Conservation (phyloP, 2,113 vertebrate species). For the Picathartes gymnocephalus region DNA sequence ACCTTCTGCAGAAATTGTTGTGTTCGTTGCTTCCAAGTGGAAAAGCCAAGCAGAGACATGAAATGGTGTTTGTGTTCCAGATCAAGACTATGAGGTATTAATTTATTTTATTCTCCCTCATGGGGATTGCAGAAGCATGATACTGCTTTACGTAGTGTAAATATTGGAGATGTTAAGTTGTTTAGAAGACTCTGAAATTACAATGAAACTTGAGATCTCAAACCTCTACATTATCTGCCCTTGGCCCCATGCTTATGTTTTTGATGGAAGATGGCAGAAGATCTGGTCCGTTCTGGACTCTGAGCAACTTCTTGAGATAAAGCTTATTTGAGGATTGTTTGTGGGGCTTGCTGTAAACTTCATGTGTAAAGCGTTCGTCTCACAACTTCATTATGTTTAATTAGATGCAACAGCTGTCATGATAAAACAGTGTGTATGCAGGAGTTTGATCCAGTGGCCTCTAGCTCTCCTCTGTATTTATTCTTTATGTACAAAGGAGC, state of each 20-base stretch:
- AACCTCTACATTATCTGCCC: neutral
- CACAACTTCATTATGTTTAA: neutral
- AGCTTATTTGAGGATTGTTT: neutral
- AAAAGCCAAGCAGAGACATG: neutral
- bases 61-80: neutral
- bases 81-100: neutral
- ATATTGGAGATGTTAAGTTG: neutral
- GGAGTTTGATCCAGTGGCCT: neutral
- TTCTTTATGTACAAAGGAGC: neutral
- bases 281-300: neutral
- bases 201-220: neutral
- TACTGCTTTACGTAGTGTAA: neutral
- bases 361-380: neutral
- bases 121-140: neutral
- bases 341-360: neutral
- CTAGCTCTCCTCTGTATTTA: neutral
- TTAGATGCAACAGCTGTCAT: constrained; percentile 17
- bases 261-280: neutral
- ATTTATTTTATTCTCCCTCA: neutral
- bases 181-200: neutral
- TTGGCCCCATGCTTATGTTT: neutral
- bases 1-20: neutral
- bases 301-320: neutral
- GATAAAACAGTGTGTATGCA: neutral
- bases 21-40: neutral